phyloP scores from a whole-genome alignment of 2,113 vertebrate genomes.

The Pogonocichla stellata region DNA sequence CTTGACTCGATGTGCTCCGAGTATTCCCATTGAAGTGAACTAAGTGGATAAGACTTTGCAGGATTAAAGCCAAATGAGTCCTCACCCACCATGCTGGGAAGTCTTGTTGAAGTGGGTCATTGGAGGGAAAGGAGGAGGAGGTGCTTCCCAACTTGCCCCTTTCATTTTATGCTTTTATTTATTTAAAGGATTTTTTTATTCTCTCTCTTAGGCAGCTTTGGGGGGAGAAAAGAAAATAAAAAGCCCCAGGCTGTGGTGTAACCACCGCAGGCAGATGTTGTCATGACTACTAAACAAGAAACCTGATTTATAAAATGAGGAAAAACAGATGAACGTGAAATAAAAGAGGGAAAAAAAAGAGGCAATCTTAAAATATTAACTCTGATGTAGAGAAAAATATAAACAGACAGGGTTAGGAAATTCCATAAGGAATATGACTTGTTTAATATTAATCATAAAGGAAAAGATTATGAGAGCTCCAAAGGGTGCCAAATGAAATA shows the following conservation, averaged over 20 bases:
- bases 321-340: constrained; percentile 52
- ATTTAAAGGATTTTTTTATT: not conserved
- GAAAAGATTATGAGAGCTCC: constrained; percentile 39
- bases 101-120: constrained; percentile 36
- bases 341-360: not conserved
- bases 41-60: constrained; percentile 61
- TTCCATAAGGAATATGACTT: constrained; percentile 52
- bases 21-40: constrained; percentile 38
- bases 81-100: constrained; percentile 64
- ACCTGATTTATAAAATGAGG: constrained; percentile 50
- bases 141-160: not conserved
- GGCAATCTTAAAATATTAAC: constrained; percentile 31
- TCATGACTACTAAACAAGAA: constrained; percentile 67
- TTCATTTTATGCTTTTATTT: constrained; percentile 45
- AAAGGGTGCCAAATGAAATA: constrained; percentile 12
- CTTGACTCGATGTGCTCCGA: not conserved
- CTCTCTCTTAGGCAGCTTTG: not conserved
- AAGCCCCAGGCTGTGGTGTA: constrained; percentile 43
- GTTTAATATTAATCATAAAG: constrained; percentile 66
- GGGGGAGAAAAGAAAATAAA: not conserved
- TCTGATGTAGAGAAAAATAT: constrained; percentile 51
- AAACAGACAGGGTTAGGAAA: constrained; percentile 57
- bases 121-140: constrained; percentile 42
- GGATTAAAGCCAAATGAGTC: constrained; percentile 53
- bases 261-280: constrained; percentile 46